Base-by-base conservation (phyloP, 2,888 invertebrate genomes). In the Brachypterus glaber region DNA sequence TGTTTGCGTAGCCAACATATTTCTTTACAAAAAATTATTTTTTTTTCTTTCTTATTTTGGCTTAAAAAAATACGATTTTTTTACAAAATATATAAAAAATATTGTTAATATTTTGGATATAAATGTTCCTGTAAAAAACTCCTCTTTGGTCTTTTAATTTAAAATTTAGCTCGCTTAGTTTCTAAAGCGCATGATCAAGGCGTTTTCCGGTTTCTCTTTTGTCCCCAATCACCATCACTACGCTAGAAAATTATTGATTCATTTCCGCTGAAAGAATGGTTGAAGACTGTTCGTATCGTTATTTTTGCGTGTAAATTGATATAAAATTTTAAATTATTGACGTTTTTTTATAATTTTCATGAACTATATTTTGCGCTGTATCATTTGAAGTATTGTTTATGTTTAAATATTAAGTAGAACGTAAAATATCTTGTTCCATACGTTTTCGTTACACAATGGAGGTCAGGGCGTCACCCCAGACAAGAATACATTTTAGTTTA, bases 261-360 rank as follows among this genome's bases (percentile, higher is more conserved):
- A 55, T 56, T 57, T 56, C 55, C 55, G 55, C 49, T 49, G 42
- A 33, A 47, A 46, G 45, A 45, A 48, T 51, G 54, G 46, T 53
- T 50, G 52, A 52, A 53, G 50, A 45, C 43, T 43, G 49, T 47
- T 43, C 29, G 24, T 33, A 32, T 30, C 35, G 37, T 44, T 46
- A n/a, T n/a, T 48, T 44, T 50, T 40, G 47, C 48, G 52, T 51
- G 52, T 45, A 51, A 45, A 46, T 47, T 31, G 37, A 35, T 39
- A 35, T 21, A 31, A 31, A 26, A 30, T 43, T 37, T 47, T 43
- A 45, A 41, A 43, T 43, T 33, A 43, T 33, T 26, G 37, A 45
- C 46, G 39, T 37, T 46, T 41, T 37, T 36, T 41, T 25, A 37
- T 41, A 46, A 47, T 44, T 43, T 44, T 43, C 41, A 45, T 26